A percentile compares a stretch with the other conserved stretches of the same genome.
phyloP scores from a whole-genome alignment of 2,113 vertebrate species.

The Nycticryphes semicollaris region DNA sequence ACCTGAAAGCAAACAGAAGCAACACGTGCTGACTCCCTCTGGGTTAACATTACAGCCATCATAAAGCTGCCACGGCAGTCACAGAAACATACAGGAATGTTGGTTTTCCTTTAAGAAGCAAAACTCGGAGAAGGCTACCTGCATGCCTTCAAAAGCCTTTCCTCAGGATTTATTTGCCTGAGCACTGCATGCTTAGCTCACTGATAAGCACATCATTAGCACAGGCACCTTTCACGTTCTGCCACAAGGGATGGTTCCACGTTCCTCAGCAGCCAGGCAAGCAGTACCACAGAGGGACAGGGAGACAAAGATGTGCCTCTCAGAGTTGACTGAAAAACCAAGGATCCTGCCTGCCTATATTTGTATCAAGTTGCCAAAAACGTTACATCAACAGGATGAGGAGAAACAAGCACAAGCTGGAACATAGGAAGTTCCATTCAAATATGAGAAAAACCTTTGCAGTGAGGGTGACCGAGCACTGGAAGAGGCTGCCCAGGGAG shows the following conservation, averaged over 20 bases:
- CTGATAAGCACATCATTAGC: rapidly evolving
- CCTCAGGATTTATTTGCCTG: neutral
- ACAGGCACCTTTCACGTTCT: rapidly evolving
- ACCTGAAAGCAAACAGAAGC: neutral
- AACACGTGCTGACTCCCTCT: neutral
- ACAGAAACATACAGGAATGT: neutral
- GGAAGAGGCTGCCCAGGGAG: no score
- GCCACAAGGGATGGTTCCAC: neutral
- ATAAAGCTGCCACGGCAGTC: neutral
- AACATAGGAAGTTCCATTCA: no score
- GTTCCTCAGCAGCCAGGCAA: neutral
- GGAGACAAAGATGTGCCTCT: neutral
- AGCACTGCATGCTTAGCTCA: neutral
- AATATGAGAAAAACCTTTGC: no score
- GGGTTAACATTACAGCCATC: neutral
- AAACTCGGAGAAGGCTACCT: neutral
- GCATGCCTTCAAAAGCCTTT: neutral
- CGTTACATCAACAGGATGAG: neutral
- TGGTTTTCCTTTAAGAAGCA: neutral
- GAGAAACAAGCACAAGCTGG: no score
- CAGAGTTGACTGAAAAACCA: neutral
- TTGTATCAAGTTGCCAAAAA: neutral
- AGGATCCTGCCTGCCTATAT: neutral
- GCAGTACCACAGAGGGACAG: rapidly evolving
- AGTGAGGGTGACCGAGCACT: no score